These are phyloP conservation scores for Polylopha cassiicola DNA, from an alignment of 2,888 invertebrate species.

Conservation along the genomic window DNA sequence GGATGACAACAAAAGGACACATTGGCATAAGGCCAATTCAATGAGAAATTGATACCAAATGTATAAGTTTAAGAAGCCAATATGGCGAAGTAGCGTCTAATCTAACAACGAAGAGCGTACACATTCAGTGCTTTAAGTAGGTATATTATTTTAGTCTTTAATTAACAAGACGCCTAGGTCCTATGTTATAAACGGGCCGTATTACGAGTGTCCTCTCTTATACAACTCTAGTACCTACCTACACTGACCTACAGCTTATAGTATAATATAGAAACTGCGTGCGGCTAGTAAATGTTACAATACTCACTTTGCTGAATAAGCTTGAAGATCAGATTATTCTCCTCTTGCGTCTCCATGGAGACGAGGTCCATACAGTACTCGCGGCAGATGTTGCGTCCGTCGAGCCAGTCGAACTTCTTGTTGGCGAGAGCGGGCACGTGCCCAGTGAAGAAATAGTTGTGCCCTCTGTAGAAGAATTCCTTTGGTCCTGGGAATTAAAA, in stretches of 20 bases:
- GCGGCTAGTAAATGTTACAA: background rate
- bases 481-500: slow-evolving; percentile 87
- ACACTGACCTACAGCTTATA: background rate
- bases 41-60: too few species aligned
- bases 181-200: too few species aligned
- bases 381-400: slow-evolving; percentile 92
- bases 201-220: too few species aligned
- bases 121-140: too few species aligned
- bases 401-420: slow-evolving; percentile 92
- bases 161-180: too few species aligned
- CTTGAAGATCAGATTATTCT: slow-evolving; percentile 92
- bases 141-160: too few species aligned
- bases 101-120: too few species aligned
- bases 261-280: background rate
- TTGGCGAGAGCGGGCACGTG: slow-evolving; percentile 87
- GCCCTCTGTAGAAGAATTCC: slow-evolving; percentile 91
- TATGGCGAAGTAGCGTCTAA: too few species aligned
- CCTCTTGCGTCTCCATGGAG: slow-evolving; percentile 91
- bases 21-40: too few species aligned
- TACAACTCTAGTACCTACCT: too few species aligned
- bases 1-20: too few species aligned
- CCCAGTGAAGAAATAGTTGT: slow-evolving; percentile 92
- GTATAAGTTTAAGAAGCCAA: too few species aligned
- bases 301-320: slow-evolving; percentile 88
- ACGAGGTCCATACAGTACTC: slow-evolving; percentile 96